Evolutionary conservation across 1,140 invertebrate genomes (phyloP).

Genomic region (Drosophila grimshawi): DNA sequence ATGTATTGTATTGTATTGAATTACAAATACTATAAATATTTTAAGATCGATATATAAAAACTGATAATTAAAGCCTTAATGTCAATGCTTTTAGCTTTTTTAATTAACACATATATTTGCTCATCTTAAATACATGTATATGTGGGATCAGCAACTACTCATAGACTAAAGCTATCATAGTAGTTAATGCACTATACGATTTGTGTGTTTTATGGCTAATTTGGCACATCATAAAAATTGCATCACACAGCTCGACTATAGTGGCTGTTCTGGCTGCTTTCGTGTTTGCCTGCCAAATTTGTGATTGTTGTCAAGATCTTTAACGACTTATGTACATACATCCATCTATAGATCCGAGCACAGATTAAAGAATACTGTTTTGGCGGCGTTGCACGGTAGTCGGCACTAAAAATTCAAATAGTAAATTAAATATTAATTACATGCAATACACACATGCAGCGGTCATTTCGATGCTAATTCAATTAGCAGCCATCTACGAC

Average conservation of each 20-base stretch:
- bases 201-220: conserved; percentile 64
- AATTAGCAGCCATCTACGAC: conserved; percentile 52
- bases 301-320: conserved; percentile 60
- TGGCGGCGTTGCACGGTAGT: conserved; percentile 60
- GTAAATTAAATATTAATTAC: conserved; percentile 72
- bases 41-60: not conserved
- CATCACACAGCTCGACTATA: conserved; percentile 31
- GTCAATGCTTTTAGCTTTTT: not conserved
- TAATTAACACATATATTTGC: not conserved
- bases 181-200: conserved; percentile 10
- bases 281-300: conserved; percentile 56
- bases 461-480: conserved; percentile 60
- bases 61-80: not conserved
- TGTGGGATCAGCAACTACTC: not conserved
- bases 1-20: no score
- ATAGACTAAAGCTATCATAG: not conserved
- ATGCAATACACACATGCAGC: conserved; percentile 20
- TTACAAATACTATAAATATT: not conserved
- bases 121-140: not conserved
- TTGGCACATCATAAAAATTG: conserved; percentile 72
- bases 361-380: conserved; percentile 51
- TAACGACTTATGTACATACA: conserved; percentile 13
- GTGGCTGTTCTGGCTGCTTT: conserved; percentile 26
- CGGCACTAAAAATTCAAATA: conserved; percentile 65
- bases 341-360: conserved; percentile 11